Percentiles rank a stretch among this genome's conserved stretches.
Conservation (phyloP, 2,888 invertebrate species). For the Lepidochitona cinerea region DNA sequence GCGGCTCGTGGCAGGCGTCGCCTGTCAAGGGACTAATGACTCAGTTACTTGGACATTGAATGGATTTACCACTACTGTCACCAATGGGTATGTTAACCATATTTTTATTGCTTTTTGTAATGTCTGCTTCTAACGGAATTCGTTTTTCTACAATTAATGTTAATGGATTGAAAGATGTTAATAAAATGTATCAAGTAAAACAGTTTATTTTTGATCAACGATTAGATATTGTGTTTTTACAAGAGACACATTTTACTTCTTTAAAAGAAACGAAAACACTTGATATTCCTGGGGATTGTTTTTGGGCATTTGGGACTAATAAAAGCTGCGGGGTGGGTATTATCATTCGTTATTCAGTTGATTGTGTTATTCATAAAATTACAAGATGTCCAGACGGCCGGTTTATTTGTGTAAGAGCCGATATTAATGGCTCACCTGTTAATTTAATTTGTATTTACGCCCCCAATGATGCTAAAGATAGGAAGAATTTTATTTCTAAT, state of each 20-base stretch:
- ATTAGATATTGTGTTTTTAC: not conserved
- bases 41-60: not conserved
- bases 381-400: not conserved
- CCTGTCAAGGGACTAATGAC: no score
- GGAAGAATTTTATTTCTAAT: not conserved
- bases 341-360: not conserved
- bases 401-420: no score
- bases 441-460: not conserved
- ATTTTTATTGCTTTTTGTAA: not conserved
- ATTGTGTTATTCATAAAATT: not conserved
- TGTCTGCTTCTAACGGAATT: not conserved
- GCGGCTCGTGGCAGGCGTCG: not conserved
- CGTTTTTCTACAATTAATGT: not conserved
- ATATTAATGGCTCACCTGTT: not conserved
- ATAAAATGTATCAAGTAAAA: not conserved
- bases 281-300: not conserved
- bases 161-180: not conserved
- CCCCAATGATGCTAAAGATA: not conserved
- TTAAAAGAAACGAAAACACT: not conserved
- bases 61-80: not conserved
- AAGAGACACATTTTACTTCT: not conserved
- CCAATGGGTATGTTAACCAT: not conserved
- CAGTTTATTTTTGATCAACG: not conserved
- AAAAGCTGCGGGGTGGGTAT: not conserved
- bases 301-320: not conserved